Base-by-base conservation (phyloP, 2,797 vertebrate genomes). In the Emydoidea blandingii region DNA sequence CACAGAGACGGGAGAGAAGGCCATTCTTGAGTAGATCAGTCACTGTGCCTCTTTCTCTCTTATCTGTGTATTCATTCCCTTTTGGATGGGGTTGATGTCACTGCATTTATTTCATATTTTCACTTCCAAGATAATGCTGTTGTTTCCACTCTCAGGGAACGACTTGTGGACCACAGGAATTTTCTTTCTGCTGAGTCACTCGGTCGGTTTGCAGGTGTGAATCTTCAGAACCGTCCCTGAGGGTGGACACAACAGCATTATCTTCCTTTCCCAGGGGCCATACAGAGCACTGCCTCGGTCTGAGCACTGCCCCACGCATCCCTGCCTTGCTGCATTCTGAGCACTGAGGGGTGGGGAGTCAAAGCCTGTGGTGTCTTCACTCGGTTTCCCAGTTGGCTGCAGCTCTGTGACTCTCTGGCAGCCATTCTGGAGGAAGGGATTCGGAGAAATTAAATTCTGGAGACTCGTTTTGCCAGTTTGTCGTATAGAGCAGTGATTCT, bases 181-280 rank as follows among this genome's bases (percentile, higher is more conserved):
- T 10, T 81, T 44, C 14, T 83, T 81, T 52, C 37, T 41, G 1
- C 62, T 56, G 88, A 62, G 16, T 5, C 6, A 80, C 1, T 50
- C 15, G 5, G 50, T 19, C 83, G 76, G 47, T 2, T 4, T 86
- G 79, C 84, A 86, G 89, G 41, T 21, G n/a, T 8, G 41, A 54
- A 5, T 52, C 68, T 62, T 49, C 74, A 18, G 31, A 62, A 76
- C 47, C 21, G 15, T 80, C 27, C 80, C 37, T 9, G 0, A 0
- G 18, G 5, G 41, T 50, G 80, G 49, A 34, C 27, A 59, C 1
- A 11, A 2, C 59, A 34, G 31, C 59, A 16, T 62, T 62, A 29
- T 29, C 31, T 34, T 34, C 59, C 59, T 62, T 62, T 34, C 29
- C 59, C 59, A 34, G 31, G 29, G 6, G 27, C 59, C 9, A 14